phyloP scores from a whole-genome alignment of 2,888 invertebrate genomes.

The Drosophila maculinotata region DNA sequence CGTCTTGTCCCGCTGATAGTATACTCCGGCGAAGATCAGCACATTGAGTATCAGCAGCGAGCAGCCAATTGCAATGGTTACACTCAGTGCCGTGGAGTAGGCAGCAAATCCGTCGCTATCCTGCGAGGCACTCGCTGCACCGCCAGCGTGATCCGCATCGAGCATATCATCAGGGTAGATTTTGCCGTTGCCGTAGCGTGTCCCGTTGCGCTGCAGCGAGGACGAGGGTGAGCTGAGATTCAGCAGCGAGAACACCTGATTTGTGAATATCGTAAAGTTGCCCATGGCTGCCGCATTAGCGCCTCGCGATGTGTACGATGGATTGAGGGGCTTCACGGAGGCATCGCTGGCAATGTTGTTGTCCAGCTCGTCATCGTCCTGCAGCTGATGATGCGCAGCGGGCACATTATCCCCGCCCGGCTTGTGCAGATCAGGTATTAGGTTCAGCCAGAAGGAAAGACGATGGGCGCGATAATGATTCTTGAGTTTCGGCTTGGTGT shows the following conservation, averaged over 20 bases:
- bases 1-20: constrained; percentile 95
- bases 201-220: constrained; percentile 82
- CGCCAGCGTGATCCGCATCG: constrained; percentile 78
- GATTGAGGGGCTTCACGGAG: constrained; percentile 86
- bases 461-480: constrained; percentile 97
- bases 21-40: constrained; percentile 96
- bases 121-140: constrained; percentile 87
- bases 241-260: constrained; percentile 84
- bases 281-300: constrained; percentile 81
- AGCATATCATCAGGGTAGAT: constrained; percentile 82
- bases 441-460: constrained; percentile 96
- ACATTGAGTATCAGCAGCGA: constrained; percentile 96
- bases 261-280: constrained; percentile 85
- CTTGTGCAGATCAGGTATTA: constrained; percentile 96
- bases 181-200: constrained; percentile 77
- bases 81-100: constrained; percentile 95
- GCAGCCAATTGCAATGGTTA: constrained; percentile 97
- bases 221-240: constrained; percentile 85
- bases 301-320: constrained; percentile 81
- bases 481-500: constrained; percentile 94
- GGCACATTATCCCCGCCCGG: constrained; percentile 95
- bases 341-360: constrained; percentile 87
- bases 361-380: constrained; percentile 87
- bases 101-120: constrained; percentile 95
- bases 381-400: constrained; percentile 93